Percentiles rank a stretch among this genome's conserved stretches.
phyloP scores from a whole-genome alignment of 2,797 vertebrate species.

The Dicrostonyx torquatus region DNA sequence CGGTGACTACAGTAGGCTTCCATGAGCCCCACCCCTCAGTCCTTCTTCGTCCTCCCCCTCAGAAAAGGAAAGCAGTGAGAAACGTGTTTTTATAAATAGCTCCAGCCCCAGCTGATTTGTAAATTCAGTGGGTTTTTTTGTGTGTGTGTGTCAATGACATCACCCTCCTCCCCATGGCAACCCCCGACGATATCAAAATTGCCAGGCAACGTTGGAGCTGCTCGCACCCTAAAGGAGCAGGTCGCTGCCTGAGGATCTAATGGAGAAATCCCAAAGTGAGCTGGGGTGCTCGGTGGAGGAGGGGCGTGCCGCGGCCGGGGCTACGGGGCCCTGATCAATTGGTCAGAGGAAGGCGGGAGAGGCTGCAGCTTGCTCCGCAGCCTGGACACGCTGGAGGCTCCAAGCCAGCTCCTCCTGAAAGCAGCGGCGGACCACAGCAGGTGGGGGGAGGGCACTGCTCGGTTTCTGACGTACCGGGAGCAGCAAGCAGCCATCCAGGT shows the following conservation, averaged over 20 bases:
- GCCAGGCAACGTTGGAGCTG: conserved; percentile 84
- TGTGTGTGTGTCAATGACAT: conserved; percentile 87
- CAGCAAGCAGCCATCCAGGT: conserved; percentile 82
- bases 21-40: conserved; percentile 18
- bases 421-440: conserved; percentile 6
- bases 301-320: conserved; percentile 37
- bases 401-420: conserved; percentile 40
- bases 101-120: conserved; percentile 86
- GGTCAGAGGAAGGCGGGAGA: neutral
- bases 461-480: conserved; percentile 69
- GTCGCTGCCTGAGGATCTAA: conserved; percentile 82
- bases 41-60: conserved; percentile 76
- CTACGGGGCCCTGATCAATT: conserved; percentile 24
- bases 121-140: conserved; percentile 84
- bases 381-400: neutral
- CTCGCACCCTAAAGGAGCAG: conserved; percentile 77
- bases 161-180: conserved; percentile 89
- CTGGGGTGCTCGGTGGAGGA: conserved; percentile 56
- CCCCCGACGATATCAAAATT: conserved; percentile 86
- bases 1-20: neutral
- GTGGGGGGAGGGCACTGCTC: conserved; percentile 73
- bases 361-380: conserved; percentile 39
- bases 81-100: conserved; percentile 87
- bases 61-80: conserved; percentile 64
- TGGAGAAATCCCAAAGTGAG: conserved; percentile 76